Evolutionary conservation across 2,113 vertebrate species (phyloP), one percentile per base, ranked within the genome.

Genomic region (Eupsittula cactorum): DNA sequence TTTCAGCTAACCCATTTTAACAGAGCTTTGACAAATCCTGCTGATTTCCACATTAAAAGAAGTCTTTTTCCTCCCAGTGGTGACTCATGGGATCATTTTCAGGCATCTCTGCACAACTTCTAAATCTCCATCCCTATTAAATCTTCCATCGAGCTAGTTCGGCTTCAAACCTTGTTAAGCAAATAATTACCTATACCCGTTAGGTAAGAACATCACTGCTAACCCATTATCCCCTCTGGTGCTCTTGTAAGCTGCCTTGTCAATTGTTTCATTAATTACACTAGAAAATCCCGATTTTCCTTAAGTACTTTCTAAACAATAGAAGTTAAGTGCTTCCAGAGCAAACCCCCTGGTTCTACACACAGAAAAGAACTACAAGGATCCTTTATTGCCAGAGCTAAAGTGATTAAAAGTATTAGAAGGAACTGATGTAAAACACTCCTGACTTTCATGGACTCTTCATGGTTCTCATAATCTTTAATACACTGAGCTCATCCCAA

Each of bases 41-140:
- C 71, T 2, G 2, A 76, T 92, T 88, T 63, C 53, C 68, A 86
- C 24, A 77, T 92, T 47, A 88, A 88, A 90, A 68, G 64, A 52
- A 95, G 15, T 23, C 46, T 0, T 73, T 77, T 81, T 69, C 33
- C 14, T 63, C 79, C 70, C 14, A 27, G 2, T 42, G 35, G 11
- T 75, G 92, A 94, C 93, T 86, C 92, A 42, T 53, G 88, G 88
- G 88, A 93, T 74, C 71, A n/a, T 35, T 81, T 73, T 75, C 75
- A 88, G 76, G 70, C 76, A 74, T 42, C 59, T 73, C 90, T 39
- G 33, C 31, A 17, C 9, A 67, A 74, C 60, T 86, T 65, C 80
- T 75, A 47, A 8, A 75, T 59, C 64, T 86, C 42, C 27, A 41
- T 65, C 82, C 91, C 87, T 69, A 44, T 31, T 75, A 71, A 47